phyloP scores from a whole-genome alignment of 2,113 vertebrate species.

The Marmota flaviventris region DNA sequence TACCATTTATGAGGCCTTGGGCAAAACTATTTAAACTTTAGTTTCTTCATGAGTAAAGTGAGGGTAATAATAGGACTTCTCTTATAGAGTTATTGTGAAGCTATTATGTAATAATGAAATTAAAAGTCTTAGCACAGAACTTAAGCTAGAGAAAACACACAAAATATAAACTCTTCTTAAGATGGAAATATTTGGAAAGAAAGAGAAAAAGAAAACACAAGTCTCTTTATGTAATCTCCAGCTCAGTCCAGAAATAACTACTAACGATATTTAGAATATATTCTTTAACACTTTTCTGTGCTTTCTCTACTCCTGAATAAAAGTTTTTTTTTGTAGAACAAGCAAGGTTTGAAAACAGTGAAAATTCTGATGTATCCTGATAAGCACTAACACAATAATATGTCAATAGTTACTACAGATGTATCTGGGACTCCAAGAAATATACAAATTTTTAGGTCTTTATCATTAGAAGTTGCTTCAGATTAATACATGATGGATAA shows the following conservation, averaged over 20 bases:
- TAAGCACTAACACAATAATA: background rate
- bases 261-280: background rate
- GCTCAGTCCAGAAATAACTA: background rate
- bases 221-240: background rate
- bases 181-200: background rate
- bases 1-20: background rate
- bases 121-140: background rate
- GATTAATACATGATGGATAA: background rate
- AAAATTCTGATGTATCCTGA: background rate
- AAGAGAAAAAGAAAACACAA: conserved; percentile 27
- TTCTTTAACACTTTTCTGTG: background rate
- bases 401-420: background rate
- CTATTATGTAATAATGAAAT: background rate
- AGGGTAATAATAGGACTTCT: background rate
- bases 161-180: background rate
- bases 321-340: background rate
- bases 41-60: background rate
- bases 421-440: background rate
- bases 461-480: background rate
- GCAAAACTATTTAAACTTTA: conserved; percentile 9
- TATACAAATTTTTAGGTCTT: background rate
- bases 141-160: background rate
- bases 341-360: background rate
- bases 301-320: background rate
- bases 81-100: background rate